Evolutionary conservation across 2,888 invertebrate species (phyloP).

Genomic region (Lycia hirtaria): DNA sequence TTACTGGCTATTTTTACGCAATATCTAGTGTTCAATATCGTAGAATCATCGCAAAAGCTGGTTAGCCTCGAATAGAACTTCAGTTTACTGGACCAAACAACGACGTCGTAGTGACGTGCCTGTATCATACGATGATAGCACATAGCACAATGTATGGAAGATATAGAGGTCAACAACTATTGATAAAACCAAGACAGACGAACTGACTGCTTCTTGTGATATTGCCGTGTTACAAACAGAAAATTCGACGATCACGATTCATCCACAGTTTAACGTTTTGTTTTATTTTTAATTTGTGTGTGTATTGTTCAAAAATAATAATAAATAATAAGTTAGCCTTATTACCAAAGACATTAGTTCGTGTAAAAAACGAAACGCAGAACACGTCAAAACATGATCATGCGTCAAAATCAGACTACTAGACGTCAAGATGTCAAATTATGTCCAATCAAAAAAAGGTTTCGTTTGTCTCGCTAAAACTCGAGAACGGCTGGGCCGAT

Average conservation of each 20-base stretch:
- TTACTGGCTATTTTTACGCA: conserved; percentile 44
- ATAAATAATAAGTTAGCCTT: no score
- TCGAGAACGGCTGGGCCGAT: no score
- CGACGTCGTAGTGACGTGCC: conserved; percentile 31
- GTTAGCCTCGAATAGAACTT: conserved; percentile 25
- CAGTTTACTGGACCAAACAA: background rate
- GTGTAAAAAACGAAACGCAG: no score
- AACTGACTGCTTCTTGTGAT: conserved; percentile 46
- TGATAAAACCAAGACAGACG: conserved; percentile 46
- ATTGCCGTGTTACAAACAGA: conserved; percentile 30
- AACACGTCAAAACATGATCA: no score
- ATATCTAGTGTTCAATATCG: conserved; percentile 27
- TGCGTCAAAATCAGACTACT: no score
- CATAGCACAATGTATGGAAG: conserved; percentile 38
- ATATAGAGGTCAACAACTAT: conserved; percentile 48
- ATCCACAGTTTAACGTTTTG: no score
- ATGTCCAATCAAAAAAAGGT: no score
- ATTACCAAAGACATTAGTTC: no score
- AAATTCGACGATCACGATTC: conserved; percentile 29
- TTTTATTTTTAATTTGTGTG: no score
- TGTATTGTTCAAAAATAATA: no score
- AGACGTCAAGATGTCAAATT: no score
- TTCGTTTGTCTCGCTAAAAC: no score
- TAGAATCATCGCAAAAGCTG: conserved; percentile 24
- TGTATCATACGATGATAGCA: conserved; percentile 52